Percentiles rank a stretch among this genome's conserved stretches.
These are phyloP conservation scores for Prionace glauca DNA, from an alignment of 2,797 vertebrate species.

Conservation along the genomic window DNA sequence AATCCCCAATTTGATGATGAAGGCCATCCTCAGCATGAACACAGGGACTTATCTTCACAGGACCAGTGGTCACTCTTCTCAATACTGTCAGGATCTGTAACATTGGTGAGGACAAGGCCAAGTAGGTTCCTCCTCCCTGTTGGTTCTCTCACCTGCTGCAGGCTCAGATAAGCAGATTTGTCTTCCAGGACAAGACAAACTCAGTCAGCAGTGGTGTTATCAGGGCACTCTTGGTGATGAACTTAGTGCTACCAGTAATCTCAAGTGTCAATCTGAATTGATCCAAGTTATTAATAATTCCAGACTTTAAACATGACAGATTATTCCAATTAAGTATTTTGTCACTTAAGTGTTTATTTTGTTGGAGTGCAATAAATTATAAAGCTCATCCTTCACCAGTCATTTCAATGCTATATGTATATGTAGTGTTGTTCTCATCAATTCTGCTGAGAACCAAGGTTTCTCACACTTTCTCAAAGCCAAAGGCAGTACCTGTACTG, in stretches of 20 bases:
- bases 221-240: background rate
- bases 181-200: background rate
- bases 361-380: background rate
- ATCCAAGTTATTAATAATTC: conserved; percentile 4
- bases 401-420: background rate
- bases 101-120: no score
- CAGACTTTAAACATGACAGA: background rate
- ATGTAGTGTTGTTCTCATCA: background rate
- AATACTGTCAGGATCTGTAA: no score
- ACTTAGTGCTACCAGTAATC: background rate
- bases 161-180: background rate
- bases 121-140: background rate
- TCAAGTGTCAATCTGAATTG: background rate
- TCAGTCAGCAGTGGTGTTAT: background rate
- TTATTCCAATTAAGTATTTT: background rate
- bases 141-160: no score
- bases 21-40: no score
- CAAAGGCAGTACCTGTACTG: background rate
- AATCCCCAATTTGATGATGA: no score
- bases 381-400: background rate
- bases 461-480: background rate
- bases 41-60: no score
- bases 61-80: no score
- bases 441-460: background rate
- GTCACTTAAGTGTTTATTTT: background rate